These are phyloP conservation scores for Babylonia areolata DNA, from an alignment of 1,140 invertebrate genomes.

Conservation along the genomic window DNA sequence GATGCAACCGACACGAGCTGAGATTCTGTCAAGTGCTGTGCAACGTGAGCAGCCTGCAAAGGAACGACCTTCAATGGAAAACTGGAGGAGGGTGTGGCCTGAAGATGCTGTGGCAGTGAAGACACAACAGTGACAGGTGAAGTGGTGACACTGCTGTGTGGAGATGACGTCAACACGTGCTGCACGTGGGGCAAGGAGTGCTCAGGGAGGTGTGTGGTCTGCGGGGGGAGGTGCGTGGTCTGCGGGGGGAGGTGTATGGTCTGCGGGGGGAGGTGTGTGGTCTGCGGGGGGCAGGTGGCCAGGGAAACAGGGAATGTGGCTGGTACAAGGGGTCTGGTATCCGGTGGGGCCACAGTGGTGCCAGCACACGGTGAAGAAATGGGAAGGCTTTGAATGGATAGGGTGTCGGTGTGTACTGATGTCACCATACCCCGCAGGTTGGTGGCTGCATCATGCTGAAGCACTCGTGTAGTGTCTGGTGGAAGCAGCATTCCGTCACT, in stretches of 20 bases:
- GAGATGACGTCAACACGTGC: neutral
- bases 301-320: neutral
- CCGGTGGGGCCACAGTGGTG: neutral
- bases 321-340: neutral
- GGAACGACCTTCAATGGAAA: too few species aligned
- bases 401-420: neutral
- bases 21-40: too few species aligned
- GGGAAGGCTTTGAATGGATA: neutral
- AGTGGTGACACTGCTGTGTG: neutral
- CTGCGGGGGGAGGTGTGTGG: neutral
- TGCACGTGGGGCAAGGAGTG: neutral
- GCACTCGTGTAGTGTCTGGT: neutral
- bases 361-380: neutral
- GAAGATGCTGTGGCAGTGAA: neutral
- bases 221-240: neutral
- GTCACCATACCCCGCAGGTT: neutral
- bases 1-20: too few species aligned
- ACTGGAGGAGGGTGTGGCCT: neutral
- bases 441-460: neutral
- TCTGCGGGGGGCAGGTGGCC: neutral
- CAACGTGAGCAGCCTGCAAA: too few species aligned
- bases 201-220: neutral
- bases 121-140: too few species aligned
- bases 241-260: neutral
- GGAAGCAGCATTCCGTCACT: neutral